These are phyloP conservation scores for Pachliopta kotzebuea DNA, from an alignment of 2,888 invertebrate genomes.

Conservation along the genomic window DNA sequence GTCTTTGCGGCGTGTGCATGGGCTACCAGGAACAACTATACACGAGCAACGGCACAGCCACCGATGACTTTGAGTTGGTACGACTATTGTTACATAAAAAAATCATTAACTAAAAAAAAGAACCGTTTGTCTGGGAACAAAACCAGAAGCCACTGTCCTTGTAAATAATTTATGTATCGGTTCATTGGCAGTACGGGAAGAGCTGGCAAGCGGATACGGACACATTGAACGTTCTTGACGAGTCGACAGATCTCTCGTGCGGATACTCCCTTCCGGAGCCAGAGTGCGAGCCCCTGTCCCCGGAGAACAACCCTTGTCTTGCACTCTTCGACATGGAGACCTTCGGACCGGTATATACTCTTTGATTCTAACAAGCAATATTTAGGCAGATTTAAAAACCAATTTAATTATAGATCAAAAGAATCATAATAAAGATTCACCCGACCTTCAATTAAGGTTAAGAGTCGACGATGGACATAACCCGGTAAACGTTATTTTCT, in stretches of 20 bases:
- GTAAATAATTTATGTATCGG: neutral
- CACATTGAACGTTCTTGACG: conserved; percentile 63
- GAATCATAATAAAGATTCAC: too few species aligned
- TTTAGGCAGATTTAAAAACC: too few species aligned
- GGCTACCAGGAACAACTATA: conserved; percentile 78
- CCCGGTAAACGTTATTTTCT: too few species aligned
- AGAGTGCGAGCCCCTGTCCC: conserved; percentile 76
- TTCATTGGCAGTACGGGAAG: conserved; percentile 61
- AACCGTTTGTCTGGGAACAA: too few species aligned
- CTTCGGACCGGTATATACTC: conserved; percentile 59
- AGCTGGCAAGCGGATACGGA: conserved; percentile 79
- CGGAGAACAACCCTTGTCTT: conserved; percentile 84
- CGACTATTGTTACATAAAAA: conserved; percentile 33
- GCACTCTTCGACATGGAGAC: conserved; percentile 72
- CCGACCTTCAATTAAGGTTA: too few species aligned
- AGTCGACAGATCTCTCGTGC: conserved; percentile 69
- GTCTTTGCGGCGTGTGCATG: conserved; percentile 89
- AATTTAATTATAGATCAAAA: too few species aligned
- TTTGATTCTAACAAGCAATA: neutral
- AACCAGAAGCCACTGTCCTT: neutral
- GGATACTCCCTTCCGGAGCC: conserved; percentile 61
- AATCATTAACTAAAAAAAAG: too few species aligned
- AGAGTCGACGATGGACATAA: too few species aligned
- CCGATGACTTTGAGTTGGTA: conserved; percentile 81
- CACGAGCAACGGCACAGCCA: conserved; percentile 70